A percentile compares a stretch with the other conserved stretches of the same genome.
Conservation (phyloP, 2,113 vertebrate genomes). For the Synchiropus splendidus region DNA sequence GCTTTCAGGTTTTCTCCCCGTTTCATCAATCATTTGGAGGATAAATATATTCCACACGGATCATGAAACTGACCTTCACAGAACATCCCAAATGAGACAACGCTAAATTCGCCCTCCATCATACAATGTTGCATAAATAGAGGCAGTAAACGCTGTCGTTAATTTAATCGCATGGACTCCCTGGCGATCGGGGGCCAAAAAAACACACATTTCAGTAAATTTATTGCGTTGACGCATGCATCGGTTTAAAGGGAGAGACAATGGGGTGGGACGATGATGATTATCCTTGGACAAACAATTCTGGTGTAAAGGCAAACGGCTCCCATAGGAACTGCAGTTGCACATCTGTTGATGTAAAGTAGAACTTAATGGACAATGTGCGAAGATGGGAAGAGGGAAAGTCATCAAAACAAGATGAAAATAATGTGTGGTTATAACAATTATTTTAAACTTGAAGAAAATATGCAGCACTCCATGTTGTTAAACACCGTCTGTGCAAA, state of each 20-base stretch:
- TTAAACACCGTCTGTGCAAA: no score
- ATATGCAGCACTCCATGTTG: no score
- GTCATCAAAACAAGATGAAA: constrained; percentile 4
- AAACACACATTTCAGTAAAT: constrained; percentile 1
- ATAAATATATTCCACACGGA: no score
- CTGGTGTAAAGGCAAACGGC: constrained; percentile 28
- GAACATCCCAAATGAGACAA: constrained; percentile 17
- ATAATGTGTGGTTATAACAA: no score
- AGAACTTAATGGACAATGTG: constrained; percentile 20
- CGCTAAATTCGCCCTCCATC: constrained; percentile 8
- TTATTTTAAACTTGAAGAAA: no score
- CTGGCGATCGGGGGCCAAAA: no score
- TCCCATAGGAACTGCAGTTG: constrained; percentile 38
- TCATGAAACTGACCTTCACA: constrained; percentile 4
- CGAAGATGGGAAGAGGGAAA: constrained; percentile 7
- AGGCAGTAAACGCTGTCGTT: constrained; percentile 23
- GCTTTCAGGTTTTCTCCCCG: no score
- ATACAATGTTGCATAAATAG: constrained; percentile 11
- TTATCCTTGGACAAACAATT: constrained; percentile 57
- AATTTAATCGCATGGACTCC: constrained; percentile 18
- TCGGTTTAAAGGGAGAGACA: constrained; percentile 25
- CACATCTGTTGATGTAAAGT: constrained; percentile 29
- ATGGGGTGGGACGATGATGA: constrained; percentile 54
- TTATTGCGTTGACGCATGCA: constrained; percentile 16
- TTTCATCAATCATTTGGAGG: no score